Conservation (phyloP, 2,113 vertebrate species). For the Phaethon lepturus region DNA sequence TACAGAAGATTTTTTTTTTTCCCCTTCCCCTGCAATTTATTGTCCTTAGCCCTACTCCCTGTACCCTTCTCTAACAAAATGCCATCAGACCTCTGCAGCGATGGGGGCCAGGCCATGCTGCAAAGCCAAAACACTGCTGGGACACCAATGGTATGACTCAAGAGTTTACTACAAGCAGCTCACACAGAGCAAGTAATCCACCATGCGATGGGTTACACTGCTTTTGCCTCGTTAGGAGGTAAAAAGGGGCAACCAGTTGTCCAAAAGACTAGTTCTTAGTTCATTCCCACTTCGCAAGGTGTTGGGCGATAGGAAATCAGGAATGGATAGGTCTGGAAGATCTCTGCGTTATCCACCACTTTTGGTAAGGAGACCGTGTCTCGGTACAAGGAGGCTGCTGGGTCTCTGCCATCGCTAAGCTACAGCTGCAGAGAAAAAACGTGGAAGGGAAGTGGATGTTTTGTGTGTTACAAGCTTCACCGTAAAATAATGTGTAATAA, state of each 20-base stretch:
- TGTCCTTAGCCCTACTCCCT: background rate
- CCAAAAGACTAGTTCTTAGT: background rate
- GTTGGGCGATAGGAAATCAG: background rate
- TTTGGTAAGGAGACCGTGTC: background rate
- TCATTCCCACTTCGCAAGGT: background rate
- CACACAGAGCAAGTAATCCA: background rate
- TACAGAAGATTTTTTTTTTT: background rate
- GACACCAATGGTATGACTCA: background rate
- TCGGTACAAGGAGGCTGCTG: background rate
- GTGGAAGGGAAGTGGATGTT: background rate
- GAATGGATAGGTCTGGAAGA: background rate
- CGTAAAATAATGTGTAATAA: background rate
- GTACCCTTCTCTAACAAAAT: background rate
- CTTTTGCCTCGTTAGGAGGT: background rate
- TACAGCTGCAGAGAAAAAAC: background rate
- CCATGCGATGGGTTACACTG: background rate
- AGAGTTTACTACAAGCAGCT: background rate
- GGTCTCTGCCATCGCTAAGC: background rate
- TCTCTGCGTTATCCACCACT: background rate
- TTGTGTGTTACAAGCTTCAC: background rate
- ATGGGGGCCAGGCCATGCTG: background rate
- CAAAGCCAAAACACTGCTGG: background rate
- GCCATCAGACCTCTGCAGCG: background rate
- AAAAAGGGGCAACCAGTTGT: background rate
- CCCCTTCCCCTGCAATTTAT: rapidly evolving